Evolutionary conservation across 2,888 invertebrate species (phyloP).

Genomic region (Drosophila longiperda): DNA sequence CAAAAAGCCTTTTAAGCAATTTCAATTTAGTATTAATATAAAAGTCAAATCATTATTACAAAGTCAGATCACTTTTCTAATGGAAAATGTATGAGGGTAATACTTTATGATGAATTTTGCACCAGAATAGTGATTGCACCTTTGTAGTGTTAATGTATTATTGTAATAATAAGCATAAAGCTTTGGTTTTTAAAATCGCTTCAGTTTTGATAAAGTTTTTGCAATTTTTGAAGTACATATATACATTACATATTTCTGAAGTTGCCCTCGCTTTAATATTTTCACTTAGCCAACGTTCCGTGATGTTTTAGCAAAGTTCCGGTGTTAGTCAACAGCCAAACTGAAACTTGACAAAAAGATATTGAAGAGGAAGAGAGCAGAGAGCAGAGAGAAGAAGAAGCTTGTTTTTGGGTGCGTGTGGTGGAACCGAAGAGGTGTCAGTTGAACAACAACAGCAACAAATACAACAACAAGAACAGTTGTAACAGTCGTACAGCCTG

Average conservation of each 20-base stretch:
- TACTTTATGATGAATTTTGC: neutral
- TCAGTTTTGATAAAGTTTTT: neutral
- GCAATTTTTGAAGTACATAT: neutral
- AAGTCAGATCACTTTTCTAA: neutral
- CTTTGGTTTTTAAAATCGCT: neutral
- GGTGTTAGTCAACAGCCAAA: slow-evolving; percentile 59
- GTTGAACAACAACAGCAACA: neutral
- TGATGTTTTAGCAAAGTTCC: slow-evolving; percentile 54
- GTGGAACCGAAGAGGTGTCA: slow-evolving; percentile 41
- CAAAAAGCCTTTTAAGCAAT: neutral
- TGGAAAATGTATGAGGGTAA: neutral
- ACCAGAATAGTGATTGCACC: neutral
- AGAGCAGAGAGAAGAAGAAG: slow-evolving; percentile 16
- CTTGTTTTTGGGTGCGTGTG: slow-evolving; percentile 18
- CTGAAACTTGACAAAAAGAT: slow-evolving; percentile 51
- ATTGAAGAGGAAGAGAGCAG: slow-evolving; percentile 8
- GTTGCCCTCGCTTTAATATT: slow-evolving; percentile 24
- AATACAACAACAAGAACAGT: neutral
- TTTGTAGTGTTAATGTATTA: neutral
- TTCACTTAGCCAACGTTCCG: slow-evolving; percentile 31
- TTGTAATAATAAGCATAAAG: neutral
- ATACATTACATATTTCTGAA: neutral
- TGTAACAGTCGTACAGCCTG: slow-evolving; percentile 12
- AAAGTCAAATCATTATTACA: neutral
- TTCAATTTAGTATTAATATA: neutral